A percentile compares a stretch with the other conserved stretches of the same genome.
Conservation (phyloP, 1,140 invertebrate genomes). For the Oppia nitens region DNA sequence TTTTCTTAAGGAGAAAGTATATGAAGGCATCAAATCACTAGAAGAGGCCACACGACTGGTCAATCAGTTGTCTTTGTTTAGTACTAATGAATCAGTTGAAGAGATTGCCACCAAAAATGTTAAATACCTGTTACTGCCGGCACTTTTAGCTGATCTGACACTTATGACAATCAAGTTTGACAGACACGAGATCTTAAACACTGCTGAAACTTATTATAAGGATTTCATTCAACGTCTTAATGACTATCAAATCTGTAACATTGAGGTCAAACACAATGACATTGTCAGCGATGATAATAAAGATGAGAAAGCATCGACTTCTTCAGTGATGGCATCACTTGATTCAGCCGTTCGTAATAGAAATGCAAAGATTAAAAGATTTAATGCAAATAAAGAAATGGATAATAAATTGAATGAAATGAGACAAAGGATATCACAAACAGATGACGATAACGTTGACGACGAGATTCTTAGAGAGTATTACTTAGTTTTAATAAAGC, state of each 20-base stretch:
- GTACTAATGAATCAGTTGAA: constrained; percentile 65
- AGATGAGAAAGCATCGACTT: constrained; percentile 13
- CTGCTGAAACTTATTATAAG: constrained; percentile 60
- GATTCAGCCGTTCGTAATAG: constrained; percentile 29
- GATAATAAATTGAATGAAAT: constrained; percentile 47
- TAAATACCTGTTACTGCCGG: constrained; percentile 61
- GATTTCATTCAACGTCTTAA: constrained; percentile 63
- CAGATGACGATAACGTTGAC: constrained; percentile 31
- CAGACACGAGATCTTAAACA: constrained; percentile 46
- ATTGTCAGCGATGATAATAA: constrained; percentile 12
- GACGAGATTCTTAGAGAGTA: constrained; percentile 67
- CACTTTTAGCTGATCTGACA: constrained; percentile 52
- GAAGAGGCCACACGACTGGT: constrained; percentile 60
- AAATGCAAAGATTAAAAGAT: constrained; percentile 58
- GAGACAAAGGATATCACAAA: constrained; percentile 31
- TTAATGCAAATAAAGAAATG: constrained; percentile 57
- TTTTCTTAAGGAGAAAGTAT: constrained; percentile 42
- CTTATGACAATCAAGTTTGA: constrained; percentile 45
- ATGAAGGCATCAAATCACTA: constrained; percentile 47
- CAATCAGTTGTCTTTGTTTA: constrained; percentile 61
- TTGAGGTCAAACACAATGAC: constrained; percentile 29
- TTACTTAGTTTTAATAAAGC: constrained; percentile 56
- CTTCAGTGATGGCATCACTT: constrained; percentile 15
- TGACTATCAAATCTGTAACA: constrained; percentile 51
- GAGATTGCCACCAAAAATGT: constrained; percentile 69